Evolutionary conservation across 2,113 vertebrate genomes (phyloP).

Genomic region (Condylura cristata): DNA sequence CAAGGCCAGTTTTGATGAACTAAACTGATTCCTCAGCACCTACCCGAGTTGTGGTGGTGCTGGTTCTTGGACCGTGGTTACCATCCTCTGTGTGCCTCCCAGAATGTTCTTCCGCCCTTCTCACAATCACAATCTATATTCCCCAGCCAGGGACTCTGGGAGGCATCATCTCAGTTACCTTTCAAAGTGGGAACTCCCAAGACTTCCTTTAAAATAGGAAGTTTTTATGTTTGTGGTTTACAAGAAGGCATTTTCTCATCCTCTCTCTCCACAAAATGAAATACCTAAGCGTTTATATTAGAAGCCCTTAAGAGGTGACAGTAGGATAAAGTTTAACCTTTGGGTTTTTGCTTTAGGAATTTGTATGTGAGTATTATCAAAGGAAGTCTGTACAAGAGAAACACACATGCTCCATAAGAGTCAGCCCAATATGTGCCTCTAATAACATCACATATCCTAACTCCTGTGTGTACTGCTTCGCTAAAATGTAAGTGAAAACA

Average conservation of each 20-base stretch:
- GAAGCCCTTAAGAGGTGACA: neutral
- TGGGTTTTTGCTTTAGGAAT: constrained; percentile 68
- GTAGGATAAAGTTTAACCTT: constrained; percentile 39
- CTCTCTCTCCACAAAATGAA: neutral
- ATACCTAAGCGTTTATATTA: neutral
- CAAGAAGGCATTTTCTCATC: neutral
- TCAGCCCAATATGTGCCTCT: constrained; percentile 66
- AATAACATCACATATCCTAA: constrained; percentile 73
- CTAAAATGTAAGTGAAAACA: constrained; percentile 72
- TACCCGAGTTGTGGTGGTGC: neutral
- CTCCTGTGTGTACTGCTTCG: constrained; percentile 72
- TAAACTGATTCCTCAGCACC: neutral
- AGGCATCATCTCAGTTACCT: neutral
- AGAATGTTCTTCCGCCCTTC: neutral
- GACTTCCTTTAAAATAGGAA: neutral
- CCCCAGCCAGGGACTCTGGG: neutral
- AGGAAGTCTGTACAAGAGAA: neutral
- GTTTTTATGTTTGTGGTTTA: neutral
- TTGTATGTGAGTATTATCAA: constrained; percentile 37
- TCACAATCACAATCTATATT: neutral
- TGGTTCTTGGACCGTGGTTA: neutral
- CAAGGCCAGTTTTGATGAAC: neutral
- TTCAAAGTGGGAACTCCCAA: neutral
- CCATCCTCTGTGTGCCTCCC: neutral
- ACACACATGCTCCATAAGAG: constrained; percentile 56